These are phyloP conservation scores for Glyptemys insculpta DNA, from an alignment of 2,797 vertebrate species.

Conservation along the genomic window DNA sequence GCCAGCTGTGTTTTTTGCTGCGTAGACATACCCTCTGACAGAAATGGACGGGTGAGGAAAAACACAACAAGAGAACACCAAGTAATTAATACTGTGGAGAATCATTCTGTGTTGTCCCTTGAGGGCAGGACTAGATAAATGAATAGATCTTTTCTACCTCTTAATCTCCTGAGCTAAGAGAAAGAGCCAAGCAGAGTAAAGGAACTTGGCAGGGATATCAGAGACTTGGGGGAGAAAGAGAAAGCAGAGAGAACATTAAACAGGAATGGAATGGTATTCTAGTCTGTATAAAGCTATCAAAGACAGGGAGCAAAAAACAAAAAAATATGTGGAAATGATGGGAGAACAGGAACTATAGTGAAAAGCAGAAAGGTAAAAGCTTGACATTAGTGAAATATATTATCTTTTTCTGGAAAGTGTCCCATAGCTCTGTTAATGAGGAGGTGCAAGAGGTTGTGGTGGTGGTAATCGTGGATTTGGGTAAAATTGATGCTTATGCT, in stretches of 20 bases:
- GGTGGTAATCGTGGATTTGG: neutral
- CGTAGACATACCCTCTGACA: no score
- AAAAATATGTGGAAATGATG: neutral
- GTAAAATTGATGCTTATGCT: neutral
- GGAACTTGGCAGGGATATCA: neutral
- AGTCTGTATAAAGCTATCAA: neutral
- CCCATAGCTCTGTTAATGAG: neutral
- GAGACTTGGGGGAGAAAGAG: neutral
- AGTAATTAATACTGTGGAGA: neutral
- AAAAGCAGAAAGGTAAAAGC: neutral
- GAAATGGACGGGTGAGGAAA: neutral
- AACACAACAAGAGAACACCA: neutral
- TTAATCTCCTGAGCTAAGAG: neutral
- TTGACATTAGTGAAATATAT: fast-evolving
- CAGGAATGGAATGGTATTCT: no score
- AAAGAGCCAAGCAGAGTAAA: neutral
- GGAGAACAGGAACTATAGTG: neutral
- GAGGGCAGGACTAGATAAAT: neutral
- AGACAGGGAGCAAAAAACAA: neutral
- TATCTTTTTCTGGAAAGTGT: neutral
- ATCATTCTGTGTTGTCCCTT: neutral
- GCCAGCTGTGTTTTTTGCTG: no score
- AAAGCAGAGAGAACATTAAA: neutral
- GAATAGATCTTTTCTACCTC: neutral
- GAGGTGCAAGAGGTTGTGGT: neutral